phyloP scores from a whole-genome alignment of 2,113 vertebrate genomes.

The Salvelinus sp. region DNA sequence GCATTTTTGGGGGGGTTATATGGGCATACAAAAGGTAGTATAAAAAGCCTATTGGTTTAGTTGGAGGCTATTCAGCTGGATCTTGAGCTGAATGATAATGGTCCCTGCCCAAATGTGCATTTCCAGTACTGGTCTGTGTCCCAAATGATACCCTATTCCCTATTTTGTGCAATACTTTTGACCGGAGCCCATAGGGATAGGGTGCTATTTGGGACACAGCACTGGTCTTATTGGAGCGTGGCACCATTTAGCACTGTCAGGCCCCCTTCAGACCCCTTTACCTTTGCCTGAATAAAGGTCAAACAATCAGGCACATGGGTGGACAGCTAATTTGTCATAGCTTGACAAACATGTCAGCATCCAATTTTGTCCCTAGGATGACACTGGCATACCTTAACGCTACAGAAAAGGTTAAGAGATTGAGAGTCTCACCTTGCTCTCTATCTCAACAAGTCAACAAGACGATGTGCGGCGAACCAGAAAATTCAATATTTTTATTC shows the following conservation, averaged over 20 bases:
- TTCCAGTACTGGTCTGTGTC: constrained; percentile 62
- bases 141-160: too few species aligned
- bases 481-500: constrained; percentile 76
- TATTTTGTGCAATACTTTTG: background rate
- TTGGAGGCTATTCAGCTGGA: constrained; percentile 32
- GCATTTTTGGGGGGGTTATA: constrained; percentile 33
- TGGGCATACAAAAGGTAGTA: constrained; percentile 45
- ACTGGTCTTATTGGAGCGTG: constrained; percentile 73
- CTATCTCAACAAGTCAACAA: constrained; percentile 66
- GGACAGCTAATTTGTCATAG: constrained; percentile 89
- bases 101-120: constrained; percentile 66
- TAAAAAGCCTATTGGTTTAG: constrained; percentile 54
- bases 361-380: constrained; percentile 79
- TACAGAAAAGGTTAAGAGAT: constrained; percentile 86
- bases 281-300: constrained; percentile 87
- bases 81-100: constrained; percentile 45
- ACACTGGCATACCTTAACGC: constrained; percentile 67
- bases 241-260: constrained; percentile 82
- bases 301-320: constrained; percentile 82
- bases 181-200: background rate
- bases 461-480: constrained; percentile 57
- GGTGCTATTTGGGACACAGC: background rate
- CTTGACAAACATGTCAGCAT: constrained; percentile 85
- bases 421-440: constrained; percentile 63
- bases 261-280: constrained; percentile 51